Conservation (phyloP, 1,140 invertebrate genomes). For the Temnothorax curvispinosus region DNA sequence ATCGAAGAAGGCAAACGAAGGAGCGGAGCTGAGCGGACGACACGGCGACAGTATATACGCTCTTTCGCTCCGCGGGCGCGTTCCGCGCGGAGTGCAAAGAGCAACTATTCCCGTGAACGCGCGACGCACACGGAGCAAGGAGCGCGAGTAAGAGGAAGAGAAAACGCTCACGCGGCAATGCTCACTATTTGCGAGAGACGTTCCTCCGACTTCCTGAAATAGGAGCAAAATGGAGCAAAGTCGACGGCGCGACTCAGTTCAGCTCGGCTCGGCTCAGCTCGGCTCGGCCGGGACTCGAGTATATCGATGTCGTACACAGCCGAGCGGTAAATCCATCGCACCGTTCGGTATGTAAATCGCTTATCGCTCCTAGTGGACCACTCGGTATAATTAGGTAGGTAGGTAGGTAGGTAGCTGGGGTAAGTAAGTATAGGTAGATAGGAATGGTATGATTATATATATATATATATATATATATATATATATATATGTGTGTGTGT, state of each 20-base stretch:
- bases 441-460: conserved; percentile 70
- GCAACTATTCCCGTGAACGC: conserved; percentile 43
- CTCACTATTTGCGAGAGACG: conserved; percentile 51
- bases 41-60: neutral
- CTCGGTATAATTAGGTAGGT: conserved; percentile 83
- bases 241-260: conserved; percentile 27
- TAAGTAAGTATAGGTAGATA: conserved; percentile 72
- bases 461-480: neutral
- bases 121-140: neutral
- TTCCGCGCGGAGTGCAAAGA: conserved; percentile 51
- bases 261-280: conserved; percentile 22
- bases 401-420: conserved; percentile 75
- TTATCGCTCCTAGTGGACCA: conserved; percentile 84
- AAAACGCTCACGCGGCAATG: conserved; percentile 51
- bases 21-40: neutral
- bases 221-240: conserved; percentile 73
- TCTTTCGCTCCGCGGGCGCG: neutral
- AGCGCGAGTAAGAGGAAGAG: conserved; percentile 10
- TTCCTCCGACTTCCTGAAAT: conserved; percentile 69
- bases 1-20: conserved; percentile 11
- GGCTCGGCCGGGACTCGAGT: conserved; percentile 53
- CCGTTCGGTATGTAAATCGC: conserved; percentile 84
- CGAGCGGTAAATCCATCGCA: conserved; percentile 83
- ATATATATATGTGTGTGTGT: neutral
- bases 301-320: conserved; percentile 66